phyloP scores from a whole-genome alignment of 2,888 invertebrate genomes.

The Drosophila ezoana region DNA sequence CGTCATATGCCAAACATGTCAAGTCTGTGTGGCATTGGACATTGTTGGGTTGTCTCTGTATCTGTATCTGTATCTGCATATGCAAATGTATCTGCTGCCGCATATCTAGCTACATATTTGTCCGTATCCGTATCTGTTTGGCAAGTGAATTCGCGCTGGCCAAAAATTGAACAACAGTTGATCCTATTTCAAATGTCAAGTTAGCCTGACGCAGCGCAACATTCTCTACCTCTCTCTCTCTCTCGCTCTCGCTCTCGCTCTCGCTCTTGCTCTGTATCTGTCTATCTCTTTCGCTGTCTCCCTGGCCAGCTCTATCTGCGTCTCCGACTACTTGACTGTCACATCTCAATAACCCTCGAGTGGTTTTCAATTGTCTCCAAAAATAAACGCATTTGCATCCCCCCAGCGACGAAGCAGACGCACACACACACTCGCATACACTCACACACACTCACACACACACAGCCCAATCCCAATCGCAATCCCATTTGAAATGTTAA shows the following conservation, averaged over 20 bases:
- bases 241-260: neutral
- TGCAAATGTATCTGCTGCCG: slow-evolving; percentile 16
- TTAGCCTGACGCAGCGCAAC: slow-evolving; percentile 55
- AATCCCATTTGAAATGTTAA: slow-evolving; percentile 78
- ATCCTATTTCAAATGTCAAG: slow-evolving; percentile 79
- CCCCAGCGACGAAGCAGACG: slow-evolving; percentile 32
- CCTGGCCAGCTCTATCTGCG: slow-evolving; percentile 4
- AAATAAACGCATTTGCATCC: slow-evolving; percentile 80
- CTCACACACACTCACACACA: slow-evolving; percentile 6
- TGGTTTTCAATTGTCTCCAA: slow-evolving; percentile 82
- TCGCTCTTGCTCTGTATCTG: neutral
- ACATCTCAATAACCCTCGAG: slow-evolving; percentile 81
- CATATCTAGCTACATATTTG: slow-evolving; percentile 8
- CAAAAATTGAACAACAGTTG: slow-evolving; percentile 47
- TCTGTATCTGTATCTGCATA: slow-evolving; percentile 13
- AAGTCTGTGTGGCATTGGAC: slow-evolving; percentile 39
- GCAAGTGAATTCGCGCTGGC: slow-evolving; percentile 33
- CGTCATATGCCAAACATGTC: slow-evolving; percentile 47
- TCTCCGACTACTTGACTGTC: slow-evolving; percentile 77
- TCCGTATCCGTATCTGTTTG: slow-evolving; percentile 19
- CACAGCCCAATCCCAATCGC: slow-evolving; percentile 39
- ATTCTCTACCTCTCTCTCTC: slow-evolving; percentile 5
- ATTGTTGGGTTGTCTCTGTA: slow-evolving; percentile 13
- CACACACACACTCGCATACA: slow-evolving; percentile 13
- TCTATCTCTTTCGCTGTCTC: slow-evolving; percentile 5